Conservation (phyloP, 1,140 invertebrate species). For the Monomorium pharaonis region DNA sequence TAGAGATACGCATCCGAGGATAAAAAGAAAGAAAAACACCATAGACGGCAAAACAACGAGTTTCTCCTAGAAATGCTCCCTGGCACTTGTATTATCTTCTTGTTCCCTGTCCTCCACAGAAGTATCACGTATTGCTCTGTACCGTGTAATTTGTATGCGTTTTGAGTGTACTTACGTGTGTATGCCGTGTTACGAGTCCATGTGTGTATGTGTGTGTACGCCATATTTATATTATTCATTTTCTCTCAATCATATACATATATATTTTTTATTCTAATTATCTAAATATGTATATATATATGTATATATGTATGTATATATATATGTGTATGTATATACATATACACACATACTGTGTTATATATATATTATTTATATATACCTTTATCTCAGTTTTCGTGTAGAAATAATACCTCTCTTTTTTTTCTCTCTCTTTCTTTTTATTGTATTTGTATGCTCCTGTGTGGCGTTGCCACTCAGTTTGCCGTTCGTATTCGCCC, state of each 20-base stretch:
- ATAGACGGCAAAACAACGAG: slow-evolving; percentile 53
- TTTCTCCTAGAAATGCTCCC: slow-evolving; percentile 75
- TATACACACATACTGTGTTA: slow-evolving; percentile 70
- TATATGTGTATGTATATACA: slow-evolving; percentile 80
- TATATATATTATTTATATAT: slow-evolving; percentile 76
- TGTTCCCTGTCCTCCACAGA: slow-evolving; percentile 71
- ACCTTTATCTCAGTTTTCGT: slow-evolving; percentile 76
- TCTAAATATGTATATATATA: slow-evolving; percentile 81
- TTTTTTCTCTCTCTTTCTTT: slow-evolving; percentile 55
- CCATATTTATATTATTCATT: slow-evolving; percentile 55
- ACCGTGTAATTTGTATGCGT: slow-evolving; percentile 30
- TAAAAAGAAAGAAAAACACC: slow-evolving; percentile 37
- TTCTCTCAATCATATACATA: slow-evolving; percentile 74
- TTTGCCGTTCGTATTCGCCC: slow-evolving; percentile 70
- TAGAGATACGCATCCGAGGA: slow-evolving; percentile 25
- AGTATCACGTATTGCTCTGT: slow-evolving; percentile 76
- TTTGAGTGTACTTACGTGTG: background rate
- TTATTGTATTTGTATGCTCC: slow-evolving; percentile 77
- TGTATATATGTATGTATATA: slow-evolving; percentile 80
- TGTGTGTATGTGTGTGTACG: background rate
- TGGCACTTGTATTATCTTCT: slow-evolving; percentile 75
- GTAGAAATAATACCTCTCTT: slow-evolving; percentile 82
- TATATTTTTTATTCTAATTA: slow-evolving; percentile 79
- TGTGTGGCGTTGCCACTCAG: slow-evolving; percentile 68
- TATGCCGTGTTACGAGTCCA: background rate